These are phyloP conservation scores for Leptopilina myrica DNA, from an alignment of 2,888 invertebrate genomes.

Conservation along the genomic window DNA sequence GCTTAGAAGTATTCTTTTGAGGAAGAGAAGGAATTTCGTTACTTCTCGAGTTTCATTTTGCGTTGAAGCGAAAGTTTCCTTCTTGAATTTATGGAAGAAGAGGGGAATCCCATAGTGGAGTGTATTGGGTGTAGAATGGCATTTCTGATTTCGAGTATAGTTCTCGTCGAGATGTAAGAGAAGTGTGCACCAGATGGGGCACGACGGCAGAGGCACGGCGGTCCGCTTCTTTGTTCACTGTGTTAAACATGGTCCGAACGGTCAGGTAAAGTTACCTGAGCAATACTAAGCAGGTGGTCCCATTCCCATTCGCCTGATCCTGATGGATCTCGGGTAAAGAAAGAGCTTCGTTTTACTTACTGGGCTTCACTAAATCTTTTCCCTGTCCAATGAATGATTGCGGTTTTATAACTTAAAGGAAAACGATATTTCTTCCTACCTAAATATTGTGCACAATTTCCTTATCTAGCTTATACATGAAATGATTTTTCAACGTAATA, in stretches of 20 bases:
- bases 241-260: slow-evolving; percentile 23
- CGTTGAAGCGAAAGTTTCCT: slow-evolving; percentile 25
- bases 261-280: slow-evolving; percentile 53
- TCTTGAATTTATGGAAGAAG: not conserved
- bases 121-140: slow-evolving; percentile 33
- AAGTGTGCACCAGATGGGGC: slow-evolving; percentile 50
- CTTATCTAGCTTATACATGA: no score
- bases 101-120: not conserved
- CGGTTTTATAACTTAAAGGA: slow-evolving; percentile 7
- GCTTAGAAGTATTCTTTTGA: not conserved
- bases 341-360: slow-evolving; percentile 44
- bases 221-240: slow-evolving; percentile 47
- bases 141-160: slow-evolving; percentile 47
- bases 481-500: no score
- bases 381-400: slow-evolving; percentile 17
- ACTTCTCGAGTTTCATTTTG: slow-evolving; percentile 24
- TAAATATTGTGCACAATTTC: no score
- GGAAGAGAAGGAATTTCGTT: slow-evolving; percentile 4
- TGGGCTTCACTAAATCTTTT: slow-evolving; percentile 48
- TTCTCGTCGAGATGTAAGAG: slow-evolving; percentile 32
- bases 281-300: slow-evolving; percentile 55
- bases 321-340: slow-evolving; percentile 45
- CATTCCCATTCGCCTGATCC: slow-evolving; percentile 44
- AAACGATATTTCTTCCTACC: not conserved
- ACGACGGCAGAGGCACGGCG: slow-evolving; percentile 42